Conservation (phyloP, 23 tunicate species). For the Ascidia mentula region DNA sequence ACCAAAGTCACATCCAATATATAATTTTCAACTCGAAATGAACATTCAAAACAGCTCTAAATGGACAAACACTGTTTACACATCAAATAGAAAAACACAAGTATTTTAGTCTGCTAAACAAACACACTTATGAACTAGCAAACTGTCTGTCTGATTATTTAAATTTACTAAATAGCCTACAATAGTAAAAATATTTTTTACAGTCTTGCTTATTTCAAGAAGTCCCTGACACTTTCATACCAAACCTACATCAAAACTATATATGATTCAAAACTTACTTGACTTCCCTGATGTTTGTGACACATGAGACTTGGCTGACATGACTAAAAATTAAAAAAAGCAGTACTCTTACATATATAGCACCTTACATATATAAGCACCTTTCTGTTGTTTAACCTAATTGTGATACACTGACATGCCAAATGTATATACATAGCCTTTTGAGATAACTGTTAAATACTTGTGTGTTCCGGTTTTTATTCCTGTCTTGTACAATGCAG, state of each 20-base stretch:
- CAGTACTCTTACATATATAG: background rate
- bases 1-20: no score
- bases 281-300: slow-evolving; percentile 17
- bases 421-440: no score
- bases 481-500: no score
- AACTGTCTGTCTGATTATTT: background rate
- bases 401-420: no score
- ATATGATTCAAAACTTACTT: background rate
- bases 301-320: slow-evolving; percentile 12
- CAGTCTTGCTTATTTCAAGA: background rate
- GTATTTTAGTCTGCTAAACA: background rate
- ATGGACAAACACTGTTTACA: no score
- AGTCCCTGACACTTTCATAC: background rate
- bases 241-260: background rate
- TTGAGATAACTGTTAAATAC: no score
- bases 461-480: no score
- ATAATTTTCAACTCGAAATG: no score
- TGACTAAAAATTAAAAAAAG: background rate
- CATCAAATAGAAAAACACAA: no score
- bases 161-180: background rate
- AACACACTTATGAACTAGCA: background rate
- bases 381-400: background rate
- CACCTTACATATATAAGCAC: no score
- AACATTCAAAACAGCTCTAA: no score
- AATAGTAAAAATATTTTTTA: background rate